Conservation (phyloP, 2,797 vertebrate genomes). For the Cephalopachus bancanus region DNA sequence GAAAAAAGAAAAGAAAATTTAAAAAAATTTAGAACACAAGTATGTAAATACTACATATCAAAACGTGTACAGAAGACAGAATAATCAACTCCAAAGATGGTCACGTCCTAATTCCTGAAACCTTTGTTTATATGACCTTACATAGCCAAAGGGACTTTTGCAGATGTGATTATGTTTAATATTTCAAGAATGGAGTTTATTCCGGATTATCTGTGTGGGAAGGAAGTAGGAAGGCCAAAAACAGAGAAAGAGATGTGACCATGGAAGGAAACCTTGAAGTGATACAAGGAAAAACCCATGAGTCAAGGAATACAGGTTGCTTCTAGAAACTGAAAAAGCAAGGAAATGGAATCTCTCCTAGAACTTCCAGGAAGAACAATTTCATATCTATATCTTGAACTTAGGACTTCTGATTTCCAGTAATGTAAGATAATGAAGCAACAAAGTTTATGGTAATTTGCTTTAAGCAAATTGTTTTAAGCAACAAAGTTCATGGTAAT, state of each 20-base stretch:
- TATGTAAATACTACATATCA: neutral
- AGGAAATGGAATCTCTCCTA: neutral
- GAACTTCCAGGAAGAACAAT: too few species aligned
- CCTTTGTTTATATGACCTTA: neutral
- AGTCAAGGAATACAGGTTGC: neutral
- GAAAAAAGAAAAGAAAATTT: neutral
- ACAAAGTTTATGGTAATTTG: too few species aligned
- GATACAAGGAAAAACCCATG: neutral
- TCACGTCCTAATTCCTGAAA: neutral
- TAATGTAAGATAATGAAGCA: neutral
- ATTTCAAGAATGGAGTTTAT: neutral
- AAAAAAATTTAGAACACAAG: neutral
- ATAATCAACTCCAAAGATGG: neutral
- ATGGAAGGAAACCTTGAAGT: neutral
- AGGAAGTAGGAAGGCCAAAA: neutral
- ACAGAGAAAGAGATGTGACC: neutral
- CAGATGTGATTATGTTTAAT: neutral
- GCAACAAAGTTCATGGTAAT: neutral
- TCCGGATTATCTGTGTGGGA: neutral
- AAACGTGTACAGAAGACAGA: neutral
- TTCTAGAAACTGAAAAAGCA: neutral
- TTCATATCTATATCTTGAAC: too few species aligned
- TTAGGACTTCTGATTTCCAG: neutral
- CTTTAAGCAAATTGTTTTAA: neutral
- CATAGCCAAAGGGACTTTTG: neutral